Percentiles rank a stretch among this genome's conserved stretches.
Evolutionary conservation across 2,888 invertebrate genomes (phyloP).

Genomic region (Caenorhabditis panamensis): DNA sequence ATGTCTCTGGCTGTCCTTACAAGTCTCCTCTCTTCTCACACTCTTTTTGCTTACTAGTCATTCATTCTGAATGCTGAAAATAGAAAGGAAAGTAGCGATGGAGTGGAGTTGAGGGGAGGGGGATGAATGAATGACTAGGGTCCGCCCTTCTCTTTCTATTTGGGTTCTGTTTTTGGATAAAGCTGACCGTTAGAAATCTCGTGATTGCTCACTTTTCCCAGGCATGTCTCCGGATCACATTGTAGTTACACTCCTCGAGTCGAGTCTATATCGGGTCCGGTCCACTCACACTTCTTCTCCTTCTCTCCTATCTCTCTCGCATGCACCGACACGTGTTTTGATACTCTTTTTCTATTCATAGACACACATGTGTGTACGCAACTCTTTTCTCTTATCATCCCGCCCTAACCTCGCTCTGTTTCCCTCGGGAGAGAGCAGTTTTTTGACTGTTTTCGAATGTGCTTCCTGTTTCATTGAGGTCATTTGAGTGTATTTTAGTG

Average conservation of each 20-base stretch:
- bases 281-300: too few species aligned
- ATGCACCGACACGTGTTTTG: slow-evolving; percentile 26
- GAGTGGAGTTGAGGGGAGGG: neutral
- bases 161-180: slow-evolving; percentile 1
- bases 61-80: slow-evolving; percentile 41
- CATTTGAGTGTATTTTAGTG: slow-evolving; percentile 17
- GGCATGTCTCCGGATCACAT: neutral
- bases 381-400: slow-evolving; percentile 19
- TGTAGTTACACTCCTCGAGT: too few species aligned
- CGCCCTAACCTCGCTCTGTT: neutral
- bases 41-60: slow-evolving; percentile 43
- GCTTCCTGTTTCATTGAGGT: too few species aligned
- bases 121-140: slow-evolving; percentile 25
- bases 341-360: slow-evolving; percentile 49
- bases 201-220: too few species aligned
- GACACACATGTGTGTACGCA: slow-evolving; percentile 45
- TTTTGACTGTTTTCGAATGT: too few species aligned
- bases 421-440: neutral
- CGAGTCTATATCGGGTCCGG: too few species aligned
- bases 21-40: slow-evolving; percentile 3
- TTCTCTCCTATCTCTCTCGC: neutral
- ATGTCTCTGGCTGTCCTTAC: slow-evolving; percentile 4
- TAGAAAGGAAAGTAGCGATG: slow-evolving; percentile 25
- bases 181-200: too few species aligned
- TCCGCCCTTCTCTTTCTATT: neutral